These are phyloP conservation scores for Panagrolaimus sp. DNA, from an alignment of 1,140 invertebrate genomes.

Conservation along the genomic window DNA sequence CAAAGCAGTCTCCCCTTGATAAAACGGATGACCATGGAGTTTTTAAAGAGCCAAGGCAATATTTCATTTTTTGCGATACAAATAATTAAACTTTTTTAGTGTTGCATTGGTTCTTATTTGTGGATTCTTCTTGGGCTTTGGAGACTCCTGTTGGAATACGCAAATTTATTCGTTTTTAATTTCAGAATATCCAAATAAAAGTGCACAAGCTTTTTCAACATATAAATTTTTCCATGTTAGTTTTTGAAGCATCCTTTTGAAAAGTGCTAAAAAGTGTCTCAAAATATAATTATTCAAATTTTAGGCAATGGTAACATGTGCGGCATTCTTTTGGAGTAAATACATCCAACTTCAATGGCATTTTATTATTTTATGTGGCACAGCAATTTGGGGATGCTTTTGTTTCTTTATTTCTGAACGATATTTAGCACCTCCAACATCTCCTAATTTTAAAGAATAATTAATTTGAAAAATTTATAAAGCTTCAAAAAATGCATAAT, in stretches of 20 bases:
- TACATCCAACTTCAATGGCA: slow-evolving; percentile 72
- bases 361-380: slow-evolving; percentile 70
- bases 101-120: slow-evolving; percentile 73
- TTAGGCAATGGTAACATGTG: slow-evolving; percentile 78
- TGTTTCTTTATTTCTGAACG: neutral
- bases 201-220: slow-evolving; percentile 72
- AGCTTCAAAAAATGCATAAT: no score
- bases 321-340: slow-evolving; percentile 80
- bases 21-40: slow-evolving; percentile 61
- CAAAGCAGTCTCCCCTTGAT: slow-evolving; percentile 70
- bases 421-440: neutral
- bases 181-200: slow-evolving; percentile 62
- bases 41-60: slow-evolving; percentile 25
- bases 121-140: slow-evolving; percentile 83
- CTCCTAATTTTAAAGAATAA: no score
- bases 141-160: slow-evolving; percentile 41
- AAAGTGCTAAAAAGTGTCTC: neutral
- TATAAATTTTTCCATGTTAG: slow-evolving; percentile 78
- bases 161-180: slow-evolving; percentile 10
- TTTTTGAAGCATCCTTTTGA: slow-evolving; percentile 59
- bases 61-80: no score
- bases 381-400: slow-evolving; percentile 65
- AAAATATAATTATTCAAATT: slow-evolving; percentile 24
- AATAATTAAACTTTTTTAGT: slow-evolving; percentile 58
- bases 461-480: no score